These are phyloP conservation scores for Drosophila arizonae DNA, from an alignment of 1,140 invertebrate species.

Conservation along the genomic window DNA sequence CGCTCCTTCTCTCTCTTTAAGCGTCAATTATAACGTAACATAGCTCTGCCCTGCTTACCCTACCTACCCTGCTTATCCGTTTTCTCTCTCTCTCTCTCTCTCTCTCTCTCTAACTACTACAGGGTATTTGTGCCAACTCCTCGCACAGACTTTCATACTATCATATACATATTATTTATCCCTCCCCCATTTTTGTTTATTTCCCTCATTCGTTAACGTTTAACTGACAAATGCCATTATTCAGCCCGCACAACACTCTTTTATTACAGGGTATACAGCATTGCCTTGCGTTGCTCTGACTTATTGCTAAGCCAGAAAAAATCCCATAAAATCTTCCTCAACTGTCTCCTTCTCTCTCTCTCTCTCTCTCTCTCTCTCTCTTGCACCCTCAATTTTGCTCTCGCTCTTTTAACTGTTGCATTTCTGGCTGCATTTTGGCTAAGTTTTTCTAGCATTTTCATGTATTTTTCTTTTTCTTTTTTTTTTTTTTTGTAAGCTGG, in stretches of 20 bases:
- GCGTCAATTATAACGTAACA: no score
- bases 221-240: not conserved
- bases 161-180: not conserved
- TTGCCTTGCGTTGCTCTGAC: not conserved
- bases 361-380: not conserved
- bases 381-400: not conserved
- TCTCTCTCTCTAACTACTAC: no score
- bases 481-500: slow-evolving; percentile 15
- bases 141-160: not conserved
- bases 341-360: not conserved
- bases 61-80: no score
- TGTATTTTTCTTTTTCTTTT: not conserved
- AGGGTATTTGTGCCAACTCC: no score
- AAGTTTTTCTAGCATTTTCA: not conserved
- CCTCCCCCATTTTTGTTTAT: not conserved
- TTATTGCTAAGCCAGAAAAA: not conserved
- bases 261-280: not conserved
- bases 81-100: no score
- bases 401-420: slow-evolving; percentile 10
- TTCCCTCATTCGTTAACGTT: not conserved
- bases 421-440: slow-evolving; percentile 29
- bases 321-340: not conserved
- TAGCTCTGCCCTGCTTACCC: no score
- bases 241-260: not conserved
- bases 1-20: no score